Evolutionary conservation across 1,140 invertebrate species (phyloP).

Genomic region (Drosophila parabipectinata): DNA sequence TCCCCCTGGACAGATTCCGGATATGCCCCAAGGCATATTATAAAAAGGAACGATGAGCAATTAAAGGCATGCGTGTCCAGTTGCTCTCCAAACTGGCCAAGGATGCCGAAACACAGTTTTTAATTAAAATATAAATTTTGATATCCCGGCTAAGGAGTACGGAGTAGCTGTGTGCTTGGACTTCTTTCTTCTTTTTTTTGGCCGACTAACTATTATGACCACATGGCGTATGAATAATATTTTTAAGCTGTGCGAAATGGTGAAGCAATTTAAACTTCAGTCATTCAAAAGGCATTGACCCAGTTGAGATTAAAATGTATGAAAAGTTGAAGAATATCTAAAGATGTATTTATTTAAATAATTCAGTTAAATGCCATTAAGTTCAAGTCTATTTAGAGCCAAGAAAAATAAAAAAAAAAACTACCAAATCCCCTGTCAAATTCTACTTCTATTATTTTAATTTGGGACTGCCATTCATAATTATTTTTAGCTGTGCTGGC

Average conservation of each 20-base stretch:
- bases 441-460: constrained; percentile 45
- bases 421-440: neutral
- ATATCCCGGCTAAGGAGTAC: constrained; percentile 17
- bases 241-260: neutral
- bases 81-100: constrained; percentile 38
- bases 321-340: neutral
- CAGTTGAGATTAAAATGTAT: neutral
- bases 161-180: neutral
- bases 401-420: neutral
- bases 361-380: no score
- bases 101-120: constrained; percentile 52
- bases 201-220: constrained; percentile 31
- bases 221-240: constrained; percentile 61
- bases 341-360: neutral
- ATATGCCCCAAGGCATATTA: constrained; percentile 36
- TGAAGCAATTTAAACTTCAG: neutral
- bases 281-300: constrained; percentile 1
- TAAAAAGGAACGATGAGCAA: constrained; percentile 53
- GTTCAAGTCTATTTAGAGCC: neutral
- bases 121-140: constrained; percentile 62
- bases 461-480: constrained; percentile 57
- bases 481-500: constrained; percentile 53
- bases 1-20: constrained; percentile 19
- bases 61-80: constrained; percentile 68
- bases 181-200: constrained; percentile 3